These are phyloP conservation scores for Nomada flava DNA, from an alignment of 2,888 invertebrate species.

Conservation along the genomic window DNA sequence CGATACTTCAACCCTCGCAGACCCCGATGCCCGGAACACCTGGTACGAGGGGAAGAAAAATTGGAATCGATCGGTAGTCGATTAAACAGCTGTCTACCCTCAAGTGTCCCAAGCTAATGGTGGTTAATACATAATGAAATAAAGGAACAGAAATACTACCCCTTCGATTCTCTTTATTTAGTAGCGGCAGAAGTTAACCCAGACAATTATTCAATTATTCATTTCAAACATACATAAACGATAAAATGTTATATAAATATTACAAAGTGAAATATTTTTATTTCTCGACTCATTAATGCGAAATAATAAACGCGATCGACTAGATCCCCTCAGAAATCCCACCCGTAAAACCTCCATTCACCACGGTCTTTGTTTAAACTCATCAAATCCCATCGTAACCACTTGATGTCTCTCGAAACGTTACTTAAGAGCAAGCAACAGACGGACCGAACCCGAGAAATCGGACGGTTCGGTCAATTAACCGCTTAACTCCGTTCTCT, in stretches of 20 bases:
- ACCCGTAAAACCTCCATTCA: not conserved
- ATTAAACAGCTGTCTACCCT: slow-evolving; percentile 1
- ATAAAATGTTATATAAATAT: too few relatives aligned
- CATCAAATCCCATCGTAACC: not conserved
- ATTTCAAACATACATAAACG: too few relatives aligned
- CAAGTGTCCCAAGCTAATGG: not conserved
- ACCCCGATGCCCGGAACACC: slow-evolving; percentile 24
- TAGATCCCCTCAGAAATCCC: not conserved
- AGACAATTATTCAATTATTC: too few relatives aligned
- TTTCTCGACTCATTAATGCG: too few relatives aligned
- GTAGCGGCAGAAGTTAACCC: too few relatives aligned
- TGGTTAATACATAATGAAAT: not conserved
- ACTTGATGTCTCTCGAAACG: not conserved
- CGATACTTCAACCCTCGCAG: slow-evolving; percentile 4
- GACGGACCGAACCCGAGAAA: slow-evolving; percentile 11
- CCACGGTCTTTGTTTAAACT: not conserved
- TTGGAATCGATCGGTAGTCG: slow-evolving; percentile 22
- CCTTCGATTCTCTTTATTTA: too few relatives aligned
- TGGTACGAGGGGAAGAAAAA: slow-evolving; percentile 19
- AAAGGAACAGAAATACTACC: not conserved
- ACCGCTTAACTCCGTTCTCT: slow-evolving; percentile 65
- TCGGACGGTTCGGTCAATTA: slow-evolving; percentile 62
- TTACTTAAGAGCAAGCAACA: slow-evolving; percentile 30
- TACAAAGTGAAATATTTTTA: too few relatives aligned
- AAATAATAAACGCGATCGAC: too few relatives aligned